Base-by-base conservation (phyloP, 2,113 vertebrate genomes). In the Proterorhinus semilunaris region DNA sequence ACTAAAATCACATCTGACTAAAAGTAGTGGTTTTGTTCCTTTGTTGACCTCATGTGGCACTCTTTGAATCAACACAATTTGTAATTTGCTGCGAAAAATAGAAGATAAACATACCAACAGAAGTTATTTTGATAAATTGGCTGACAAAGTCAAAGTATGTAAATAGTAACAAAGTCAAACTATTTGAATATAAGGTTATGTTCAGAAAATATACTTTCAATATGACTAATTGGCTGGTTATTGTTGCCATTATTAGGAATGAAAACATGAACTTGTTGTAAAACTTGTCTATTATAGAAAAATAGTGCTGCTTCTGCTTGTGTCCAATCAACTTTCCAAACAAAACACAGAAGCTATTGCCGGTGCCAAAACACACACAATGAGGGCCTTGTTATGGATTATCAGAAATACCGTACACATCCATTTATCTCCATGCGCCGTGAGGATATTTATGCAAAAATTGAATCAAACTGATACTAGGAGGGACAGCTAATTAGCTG, bases 401-500 rank as follows among this genome's bases (percentile, higher is more conserved):
- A 79, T 71, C 69, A 66, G 72, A 68, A 45, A 78, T 71, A 65
- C 72, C 52, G 46, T 54, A 53, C 63, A 72, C 66, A 64, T 77
- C 47, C 51, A 36, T 70, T 72, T 54, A 66, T 82, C 71, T 78
- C 77, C 73, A 59, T 71, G 52, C 13, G 51, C 72, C 45, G 42
- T 62, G 63, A 74, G 69, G 65, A 75, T 55, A 52, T 51, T 69
- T 17, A 55, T 65, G 58, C 75, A 68, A 67, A 68, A 73, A 74
- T 66, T 55, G 53, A 57, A 75, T 63, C 54, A 13, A 49, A 27
- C 47, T 61, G 69, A 64, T 12, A 71, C 75, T 72, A 55, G 61
- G 48, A 79, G 61, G 44, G 62, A 50, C 46, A 11, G 51, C 82
- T 86, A 88, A 87, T 88, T 83, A 87, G 72, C 69, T 10, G 69